phyloP scores from a whole-genome alignment of 2,888 invertebrate genomes.

The Lycia hirtaria region DNA sequence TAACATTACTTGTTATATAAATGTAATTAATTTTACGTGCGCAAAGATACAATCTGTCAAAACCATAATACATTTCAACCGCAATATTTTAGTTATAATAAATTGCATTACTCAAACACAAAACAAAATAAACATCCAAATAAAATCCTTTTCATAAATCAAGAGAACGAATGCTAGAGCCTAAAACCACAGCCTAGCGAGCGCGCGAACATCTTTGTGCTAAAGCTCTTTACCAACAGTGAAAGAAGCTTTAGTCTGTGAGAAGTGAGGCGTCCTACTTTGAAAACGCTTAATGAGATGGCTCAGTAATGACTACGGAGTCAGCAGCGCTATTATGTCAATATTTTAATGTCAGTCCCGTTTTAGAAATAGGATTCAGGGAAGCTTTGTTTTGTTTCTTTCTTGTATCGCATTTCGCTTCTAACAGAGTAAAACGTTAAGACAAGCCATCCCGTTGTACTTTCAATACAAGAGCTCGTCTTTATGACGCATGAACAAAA shows the following conservation, averaged over 20 bases:
- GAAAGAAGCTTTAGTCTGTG: constrained; percentile 33
- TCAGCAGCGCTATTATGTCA: constrained; percentile 18
- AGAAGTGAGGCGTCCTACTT: constrained; percentile 29
- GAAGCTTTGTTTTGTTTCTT: neutral
- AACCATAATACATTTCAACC: neutral
- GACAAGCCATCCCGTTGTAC: no score
- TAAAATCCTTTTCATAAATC: constrained; percentile 10
- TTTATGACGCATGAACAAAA: no score
- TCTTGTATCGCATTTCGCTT: no score
- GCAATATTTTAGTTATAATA: neutral
- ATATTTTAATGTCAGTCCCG: constrained; percentile 21
- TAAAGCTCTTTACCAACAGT: constrained; percentile 22
- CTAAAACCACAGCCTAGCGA: constrained; percentile 27
- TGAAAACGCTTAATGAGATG: constrained; percentile 31
- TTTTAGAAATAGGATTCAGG: constrained; percentile 7
- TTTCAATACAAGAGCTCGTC: no score
- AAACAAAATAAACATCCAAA: neutral
- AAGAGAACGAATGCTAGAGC: constrained; percentile 11
- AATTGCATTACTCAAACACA: neutral
- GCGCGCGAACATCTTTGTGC: constrained; percentile 27
- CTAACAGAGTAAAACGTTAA: no score
- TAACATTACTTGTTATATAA: no score
- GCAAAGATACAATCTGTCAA: no score
- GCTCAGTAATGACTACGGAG: constrained; percentile 24
- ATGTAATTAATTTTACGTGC: no score